Evolutionary conservation across 2,797 vertebrate species (phyloP).

Genomic region (Heliangelus exortis): DNA sequence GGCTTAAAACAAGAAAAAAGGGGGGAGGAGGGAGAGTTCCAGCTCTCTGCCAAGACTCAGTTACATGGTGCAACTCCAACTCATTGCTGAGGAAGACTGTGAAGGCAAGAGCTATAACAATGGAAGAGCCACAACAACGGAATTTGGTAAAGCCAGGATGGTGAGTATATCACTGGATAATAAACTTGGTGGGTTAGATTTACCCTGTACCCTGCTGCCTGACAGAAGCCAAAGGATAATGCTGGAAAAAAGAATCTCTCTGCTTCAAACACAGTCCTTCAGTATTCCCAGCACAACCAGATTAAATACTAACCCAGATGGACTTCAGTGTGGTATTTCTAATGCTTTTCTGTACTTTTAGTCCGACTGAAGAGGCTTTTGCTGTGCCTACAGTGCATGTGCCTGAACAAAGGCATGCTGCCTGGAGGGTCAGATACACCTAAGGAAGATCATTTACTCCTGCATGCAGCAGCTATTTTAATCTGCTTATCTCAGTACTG

Average conservation of each 20-base stretch:
- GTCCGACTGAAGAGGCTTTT: background rate
- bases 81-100: background rate
- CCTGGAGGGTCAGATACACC: background rate
- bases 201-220: background rate
- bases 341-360: background rate
- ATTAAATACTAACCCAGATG: background rate
- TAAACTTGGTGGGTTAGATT: background rate
- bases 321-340: background rate
- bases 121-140: background rate
- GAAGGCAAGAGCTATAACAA: background rate
- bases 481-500: background rate
- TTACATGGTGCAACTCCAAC: fast-evolving
- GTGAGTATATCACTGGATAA: background rate
- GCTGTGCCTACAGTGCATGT: too few species aligned
- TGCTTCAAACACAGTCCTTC: fast-evolving
- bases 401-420: background rate
- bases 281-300: background rate
- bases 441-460: background rate
- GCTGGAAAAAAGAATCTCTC: background rate
- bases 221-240: background rate
- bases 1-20: background rate
- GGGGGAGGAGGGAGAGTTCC: fast-evolving
- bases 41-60: background rate
- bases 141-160: background rate
- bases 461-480: background rate